Base-by-base conservation (phyloP, 2,113 vertebrate species). In the Falco punctatus region DNA sequence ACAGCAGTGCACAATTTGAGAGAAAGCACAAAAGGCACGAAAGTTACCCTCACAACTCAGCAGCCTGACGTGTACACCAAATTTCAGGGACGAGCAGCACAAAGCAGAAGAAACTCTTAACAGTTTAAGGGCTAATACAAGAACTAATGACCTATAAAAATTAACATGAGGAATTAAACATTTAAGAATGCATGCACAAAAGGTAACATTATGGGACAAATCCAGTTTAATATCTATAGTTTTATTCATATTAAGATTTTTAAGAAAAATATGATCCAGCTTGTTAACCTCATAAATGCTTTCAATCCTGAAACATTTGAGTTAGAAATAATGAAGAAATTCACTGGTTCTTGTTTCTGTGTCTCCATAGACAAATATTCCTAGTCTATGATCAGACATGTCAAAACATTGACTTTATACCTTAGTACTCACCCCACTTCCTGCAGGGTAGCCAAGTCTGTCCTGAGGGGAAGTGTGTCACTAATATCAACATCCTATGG, bases 381-480 rank as follows among this genome's bases (percentile, higher is more conserved):
- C 46, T 62, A 48, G 44, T 28, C 80, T 88, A 44, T 44, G 78
- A 96, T 90, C 67, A 86, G 40, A 84, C 71, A 86, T 81, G 69
- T 89, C 80, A 92, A 95, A 96, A 96, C 64, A 92, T 27, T 94
- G 84, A 86, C 86, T 97, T 92, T 92, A 79, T 71, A 95, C 73
- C 64, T 73, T 48, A 88, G 69, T 38, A 90, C 79, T 94, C 96
- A 93, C 90, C 69, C 93, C 38, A 80, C 73, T 96, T 97, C 95
- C 95, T 92, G 82, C 86, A 83, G 80, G 40, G 77, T 66, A 82
- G 94, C 94, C 95, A 97, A 97, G 94, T 87, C 83, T 91, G 69
- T 93, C 88, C 82, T 81, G 44, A 93, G 69, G 77, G 95, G 95
- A 97, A 96, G 81, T 89, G 77, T 95, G 95, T 95, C 94, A 96